phyloP scores from a whole-genome alignment of 1,140 invertebrate species.

The Diachasmimorpha longicaudata region DNA sequence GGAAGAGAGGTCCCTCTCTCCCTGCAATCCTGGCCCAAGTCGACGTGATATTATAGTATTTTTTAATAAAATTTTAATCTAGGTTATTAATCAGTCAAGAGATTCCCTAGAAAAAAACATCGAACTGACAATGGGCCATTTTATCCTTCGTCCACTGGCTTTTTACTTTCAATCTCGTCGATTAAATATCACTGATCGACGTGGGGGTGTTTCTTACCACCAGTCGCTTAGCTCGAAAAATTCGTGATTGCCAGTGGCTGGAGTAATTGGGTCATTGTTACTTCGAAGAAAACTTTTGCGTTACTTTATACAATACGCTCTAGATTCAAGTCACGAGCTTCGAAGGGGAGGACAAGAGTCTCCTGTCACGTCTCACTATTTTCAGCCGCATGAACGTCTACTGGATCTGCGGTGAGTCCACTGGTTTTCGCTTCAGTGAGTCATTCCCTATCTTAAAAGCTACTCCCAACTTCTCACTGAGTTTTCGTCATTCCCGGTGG shows the following conservation, averaged over 20 bases:
- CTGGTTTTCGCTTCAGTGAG: background rate
- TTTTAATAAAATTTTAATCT: background rate
- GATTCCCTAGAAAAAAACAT: background rate
- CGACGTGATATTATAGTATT: background rate
- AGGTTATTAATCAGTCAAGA: background rate
- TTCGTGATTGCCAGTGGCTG: background rate
- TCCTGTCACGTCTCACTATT: slow-evolving; percentile 19
- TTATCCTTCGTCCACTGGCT: background rate
- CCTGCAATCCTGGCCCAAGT: background rate
- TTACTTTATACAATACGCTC: slow-evolving; percentile 35
- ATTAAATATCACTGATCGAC: background rate
- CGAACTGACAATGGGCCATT: background rate
- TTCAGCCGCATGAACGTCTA: background rate
- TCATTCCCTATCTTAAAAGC: slow-evolving; percentile 10
- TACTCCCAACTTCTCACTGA: slow-evolving; percentile 7
- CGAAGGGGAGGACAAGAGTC: slow-evolving; percentile 8
- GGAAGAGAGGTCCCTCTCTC: background rate
- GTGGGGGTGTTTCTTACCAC: too few species aligned
- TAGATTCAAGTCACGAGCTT: slow-evolving; percentile 36
- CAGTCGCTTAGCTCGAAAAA: background rate
- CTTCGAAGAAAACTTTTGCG: slow-evolving; percentile 9
- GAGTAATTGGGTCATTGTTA: slow-evolving; percentile 33
- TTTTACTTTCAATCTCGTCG: background rate
- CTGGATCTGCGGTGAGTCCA: background rate
- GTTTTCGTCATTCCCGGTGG: background rate